phyloP scores from a whole-genome alignment of 2,888 invertebrate species.

The Sympetrum striolatum region DNA sequence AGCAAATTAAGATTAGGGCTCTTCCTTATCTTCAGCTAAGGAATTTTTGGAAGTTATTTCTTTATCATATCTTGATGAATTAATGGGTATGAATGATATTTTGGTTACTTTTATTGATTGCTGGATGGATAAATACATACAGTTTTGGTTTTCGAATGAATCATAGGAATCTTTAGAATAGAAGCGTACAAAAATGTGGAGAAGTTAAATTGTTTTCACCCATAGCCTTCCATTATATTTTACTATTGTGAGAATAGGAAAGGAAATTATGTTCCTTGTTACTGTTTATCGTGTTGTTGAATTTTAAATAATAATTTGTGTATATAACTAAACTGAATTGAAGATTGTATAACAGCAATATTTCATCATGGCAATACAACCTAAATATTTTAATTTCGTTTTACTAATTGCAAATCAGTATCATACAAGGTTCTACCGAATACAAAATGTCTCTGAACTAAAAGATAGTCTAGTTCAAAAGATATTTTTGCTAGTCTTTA shows the following conservation, averaged over 20 bases:
- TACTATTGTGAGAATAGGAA: neutral
- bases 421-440: neutral
- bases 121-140: neutral
- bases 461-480: constrained; percentile 20
- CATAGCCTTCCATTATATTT: neutral
- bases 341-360: constrained; percentile 4
- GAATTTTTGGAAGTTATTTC: neutral
- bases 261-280: constrained; percentile 14
- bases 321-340: neutral
- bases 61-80: neutral
- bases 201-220: neutral
- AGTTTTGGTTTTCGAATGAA: neutral
- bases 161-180: neutral
- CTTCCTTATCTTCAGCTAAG: neutral
- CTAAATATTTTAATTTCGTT: neutral
- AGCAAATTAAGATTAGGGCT: neutral
- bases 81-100: neutral
- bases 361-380: constrained; percentile 27
- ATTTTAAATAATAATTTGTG: neutral
- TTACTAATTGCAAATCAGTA: constrained; percentile 33
- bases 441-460: constrained; percentile 31
- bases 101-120: neutral
- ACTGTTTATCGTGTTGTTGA: constrained; percentile 13
- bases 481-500: constrained; percentile 41
- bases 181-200: neutral